Evolutionary conservation across 1,140 invertebrate species (phyloP).

Genomic region (Drosophila sproati): DNA sequence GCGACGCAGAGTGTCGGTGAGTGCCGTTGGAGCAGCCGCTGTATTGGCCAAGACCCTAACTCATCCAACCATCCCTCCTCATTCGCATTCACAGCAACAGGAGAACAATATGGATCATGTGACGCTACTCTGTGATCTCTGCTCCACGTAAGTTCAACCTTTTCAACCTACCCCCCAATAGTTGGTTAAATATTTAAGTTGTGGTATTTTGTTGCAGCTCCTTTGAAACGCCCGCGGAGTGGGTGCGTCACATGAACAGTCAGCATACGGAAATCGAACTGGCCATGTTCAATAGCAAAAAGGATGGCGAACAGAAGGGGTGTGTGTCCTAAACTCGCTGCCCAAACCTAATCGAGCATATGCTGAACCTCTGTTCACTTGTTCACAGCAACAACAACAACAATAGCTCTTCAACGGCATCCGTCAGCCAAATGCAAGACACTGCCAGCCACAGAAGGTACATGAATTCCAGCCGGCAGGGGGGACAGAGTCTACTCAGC

Average conservation of each 20-base stretch:
- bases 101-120: slow-evolving; percentile 82
- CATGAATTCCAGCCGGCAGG: slow-evolving; percentile 22
- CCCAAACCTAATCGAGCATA: slow-evolving; percentile 29
- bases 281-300: slow-evolving; percentile 90
- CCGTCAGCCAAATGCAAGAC: slow-evolving; percentile 28
- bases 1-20: slow-evolving; percentile 86
- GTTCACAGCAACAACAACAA: slow-evolving; percentile 44
- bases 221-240: slow-evolving; percentile 92
- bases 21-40: slow-evolving; percentile 37
- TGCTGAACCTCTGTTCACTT: slow-evolving; percentile 73
- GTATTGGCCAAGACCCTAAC: slow-evolving; percentile 41
- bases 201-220: slow-evolving; percentile 45
- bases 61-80: slow-evolving; percentile 30
- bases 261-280: slow-evolving; percentile 93
- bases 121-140: slow-evolving; percentile 89
- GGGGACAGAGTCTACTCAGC: neutral
- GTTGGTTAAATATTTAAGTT: neutral
- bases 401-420: slow-evolving; percentile 16
- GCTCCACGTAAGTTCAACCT: slow-evolving; percentile 87
- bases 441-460: slow-evolving; percentile 41
- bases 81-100: slow-evolving; percentile 73
- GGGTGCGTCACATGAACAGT: slow-evolving; percentile 93
- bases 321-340: slow-evolving; percentile 65
- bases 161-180: neutral
- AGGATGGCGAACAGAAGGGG: slow-evolving; percentile 78